phyloP scores from a whole-genome alignment of 2,113 vertebrate species.

The Charina bottae region DNA sequence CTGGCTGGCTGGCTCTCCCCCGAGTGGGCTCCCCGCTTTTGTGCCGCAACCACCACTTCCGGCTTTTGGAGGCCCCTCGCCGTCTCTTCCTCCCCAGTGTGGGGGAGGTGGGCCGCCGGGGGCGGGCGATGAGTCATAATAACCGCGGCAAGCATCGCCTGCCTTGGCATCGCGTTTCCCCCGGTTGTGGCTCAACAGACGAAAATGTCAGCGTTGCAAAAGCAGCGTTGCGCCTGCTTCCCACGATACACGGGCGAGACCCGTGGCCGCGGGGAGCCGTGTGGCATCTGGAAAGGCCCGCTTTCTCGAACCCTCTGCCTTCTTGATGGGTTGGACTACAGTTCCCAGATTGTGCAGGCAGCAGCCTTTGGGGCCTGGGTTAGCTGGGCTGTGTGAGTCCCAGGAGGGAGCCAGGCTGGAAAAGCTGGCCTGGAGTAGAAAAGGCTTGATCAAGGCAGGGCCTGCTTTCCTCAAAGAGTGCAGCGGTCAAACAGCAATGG shows the following conservation, averaged over 20 bases:
- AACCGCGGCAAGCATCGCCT: too few relatives aligned
- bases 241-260: too few relatives aligned
- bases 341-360: background rate
- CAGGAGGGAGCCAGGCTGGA: background rate
- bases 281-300: background rate
- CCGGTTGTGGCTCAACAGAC: background rate
- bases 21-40: background rate
- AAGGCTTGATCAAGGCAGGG: background rate
- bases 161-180: background rate
- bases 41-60: background rate
- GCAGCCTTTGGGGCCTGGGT: background rate
- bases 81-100: background rate
- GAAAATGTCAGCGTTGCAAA: background rate
- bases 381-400: background rate
- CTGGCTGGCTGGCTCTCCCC: background rate
- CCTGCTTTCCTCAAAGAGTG: background rate
- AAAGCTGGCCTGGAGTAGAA: background rate
- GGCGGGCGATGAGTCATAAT: slow-evolving; percentile 10
- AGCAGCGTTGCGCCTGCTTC: background rate
- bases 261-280: too few relatives aligned
- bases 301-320: background rate
- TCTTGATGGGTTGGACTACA: background rate
- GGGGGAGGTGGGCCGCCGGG: background rate
- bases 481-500: background rate
- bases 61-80: background rate